Base-by-base conservation (phyloP, 2,888 invertebrate species). In the Pterobdella sp. region DNA sequence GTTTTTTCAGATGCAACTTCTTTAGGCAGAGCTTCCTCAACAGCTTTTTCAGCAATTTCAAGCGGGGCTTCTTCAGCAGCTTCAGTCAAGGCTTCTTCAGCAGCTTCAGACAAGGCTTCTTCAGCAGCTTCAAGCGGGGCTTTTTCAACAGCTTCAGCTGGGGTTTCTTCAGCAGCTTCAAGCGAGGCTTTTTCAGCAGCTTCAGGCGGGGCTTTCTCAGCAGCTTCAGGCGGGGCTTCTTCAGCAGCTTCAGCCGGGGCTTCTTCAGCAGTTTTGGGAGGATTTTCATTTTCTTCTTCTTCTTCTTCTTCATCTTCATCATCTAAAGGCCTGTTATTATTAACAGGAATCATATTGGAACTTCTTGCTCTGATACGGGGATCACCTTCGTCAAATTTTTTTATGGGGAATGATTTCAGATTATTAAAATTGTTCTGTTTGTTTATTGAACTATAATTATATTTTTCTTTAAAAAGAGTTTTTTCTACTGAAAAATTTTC, bases 301-400 rank as follows among this genome's bases (percentile, higher is more conserved):
- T 56, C 60, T 14, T 56, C 60, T 56, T 18, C 60, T 14, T 22
- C n/a, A n/a, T 4, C 10, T 14, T 56, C 60, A 14, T 56, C 60
- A 26, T 56, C 60, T 3, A 56, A 18, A 18, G 60, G 60, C 4
- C 26, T 56, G n/a, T 56, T 56, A 26, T 56, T 56, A 26, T 56
- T 56, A n/a, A 56, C 60, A 3, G 60, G 60, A 22, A 56, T 56
- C n/a, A 56, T 18, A 22, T 56, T 56, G 4, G 60, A 56, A 22
- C 60, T 56, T 56, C 26, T 56, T 56, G 60, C n/a, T 22, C 26
- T 56, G n/a, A 56, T 22, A n/a, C 60, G 60, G 26, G 60, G 60
- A n/a, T 56, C 60, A 3, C n/a, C n/a, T n/a, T n/a, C n/a, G n/a
- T n/a, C n/a, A n/a, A n/a, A n/a, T n/a, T n/a, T n/a, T n/a, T n/a